Evolutionary conservation across 1,140 invertebrate species (phyloP).

Genomic region (Parapsyche elsis): DNA sequence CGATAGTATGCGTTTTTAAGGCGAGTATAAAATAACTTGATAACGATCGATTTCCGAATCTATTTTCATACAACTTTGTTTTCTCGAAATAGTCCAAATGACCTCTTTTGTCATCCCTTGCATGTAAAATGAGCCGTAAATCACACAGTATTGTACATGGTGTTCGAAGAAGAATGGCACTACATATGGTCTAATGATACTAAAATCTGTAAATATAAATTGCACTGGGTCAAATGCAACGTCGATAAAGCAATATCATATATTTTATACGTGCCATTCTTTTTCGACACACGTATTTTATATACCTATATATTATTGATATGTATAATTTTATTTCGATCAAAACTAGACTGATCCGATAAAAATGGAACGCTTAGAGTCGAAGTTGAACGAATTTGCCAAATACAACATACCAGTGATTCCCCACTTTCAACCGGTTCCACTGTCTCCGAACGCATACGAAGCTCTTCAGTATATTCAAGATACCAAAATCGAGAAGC

Average conservation of each 20-base stretch:
- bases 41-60: no score
- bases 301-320: no score
- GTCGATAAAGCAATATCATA: no score
- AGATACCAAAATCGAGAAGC: background rate
- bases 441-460: background rate
- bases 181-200: background rate
- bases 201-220: no score
- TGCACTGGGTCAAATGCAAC: no score
- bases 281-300: no score
- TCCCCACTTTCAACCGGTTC: background rate
- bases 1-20: no score
- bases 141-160: background rate
- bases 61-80: no score
- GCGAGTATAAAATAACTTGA: no score
- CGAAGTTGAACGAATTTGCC: conserved; percentile 17
- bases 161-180: background rate
- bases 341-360: conserved; percentile 21
- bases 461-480: background rate
- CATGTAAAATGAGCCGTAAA: background rate
- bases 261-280: no score
- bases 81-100: no score
- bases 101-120: no score
- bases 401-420: background rate
- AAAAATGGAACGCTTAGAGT: conserved; percentile 36
- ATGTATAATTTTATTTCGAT: background rate